Evolutionary conservation across 2,888 invertebrate species (phyloP).

Genomic region (Melieria crassipennis): DNA sequence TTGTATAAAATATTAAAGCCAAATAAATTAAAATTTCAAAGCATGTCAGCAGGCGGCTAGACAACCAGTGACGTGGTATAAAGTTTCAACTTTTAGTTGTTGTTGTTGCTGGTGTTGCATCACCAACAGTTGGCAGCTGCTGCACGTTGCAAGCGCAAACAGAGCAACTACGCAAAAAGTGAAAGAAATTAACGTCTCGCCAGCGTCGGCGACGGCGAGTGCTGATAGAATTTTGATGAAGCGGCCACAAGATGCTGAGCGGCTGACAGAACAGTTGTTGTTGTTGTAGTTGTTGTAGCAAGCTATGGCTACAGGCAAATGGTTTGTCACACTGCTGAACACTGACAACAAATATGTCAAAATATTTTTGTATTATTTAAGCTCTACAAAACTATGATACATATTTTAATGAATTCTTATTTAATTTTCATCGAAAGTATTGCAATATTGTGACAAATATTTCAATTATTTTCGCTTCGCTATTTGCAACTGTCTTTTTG

Average conservation of each 20-base stretch:
- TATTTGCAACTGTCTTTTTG: too few species aligned
- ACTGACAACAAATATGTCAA: not conserved
- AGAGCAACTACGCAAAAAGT: not conserved
- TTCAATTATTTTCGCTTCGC: too few species aligned
- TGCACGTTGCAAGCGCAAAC: slow-evolving; percentile 18
- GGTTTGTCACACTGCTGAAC: too few species aligned
- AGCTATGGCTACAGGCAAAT: too few species aligned
- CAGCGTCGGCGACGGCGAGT: slow-evolving; percentile 8
- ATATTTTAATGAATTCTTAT: too few species aligned
- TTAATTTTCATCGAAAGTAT: too few species aligned
- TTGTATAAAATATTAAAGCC: too few species aligned
- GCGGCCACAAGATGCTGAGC: slow-evolving; percentile 7
- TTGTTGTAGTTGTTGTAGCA: not conserved
- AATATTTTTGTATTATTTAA: not conserved
- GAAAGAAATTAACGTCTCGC: slow-evolving; percentile 31
- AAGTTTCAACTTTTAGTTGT: too few species aligned
- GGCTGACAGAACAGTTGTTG: slow-evolving; percentile 2
- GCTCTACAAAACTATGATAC: not conserved
- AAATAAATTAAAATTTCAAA: too few species aligned
- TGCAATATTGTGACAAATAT: too few species aligned
- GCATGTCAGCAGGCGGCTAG: too few species aligned
- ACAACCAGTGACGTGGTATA: too few species aligned
- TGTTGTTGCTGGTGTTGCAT: slow-evolving; percentile 13
- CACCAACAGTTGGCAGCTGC: slow-evolving; percentile 16
- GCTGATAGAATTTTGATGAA: slow-evolving; percentile 31